These are phyloP conservation scores for Odontocolon sp. DNA, from an alignment of 2,888 invertebrate species.

Conservation along the genomic window DNA sequence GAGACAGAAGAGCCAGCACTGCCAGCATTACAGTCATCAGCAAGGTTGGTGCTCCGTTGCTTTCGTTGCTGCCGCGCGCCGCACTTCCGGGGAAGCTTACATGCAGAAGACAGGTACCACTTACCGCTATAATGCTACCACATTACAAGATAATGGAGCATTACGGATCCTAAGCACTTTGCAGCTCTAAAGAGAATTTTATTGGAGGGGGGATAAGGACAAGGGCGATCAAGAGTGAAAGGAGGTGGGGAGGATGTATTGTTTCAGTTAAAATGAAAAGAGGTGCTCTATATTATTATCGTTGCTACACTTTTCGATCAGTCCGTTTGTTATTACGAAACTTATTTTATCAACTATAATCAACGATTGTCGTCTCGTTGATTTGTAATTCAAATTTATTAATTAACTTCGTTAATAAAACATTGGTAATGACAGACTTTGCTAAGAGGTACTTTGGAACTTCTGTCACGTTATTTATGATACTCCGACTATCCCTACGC, in stretches of 20 bases:
- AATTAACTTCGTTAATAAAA: not conserved
- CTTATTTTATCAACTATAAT: no score
- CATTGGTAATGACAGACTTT: not conserved
- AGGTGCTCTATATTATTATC: not conserved
- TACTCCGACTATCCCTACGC: not conserved
- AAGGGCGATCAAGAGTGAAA: slow-evolving; percentile 1
- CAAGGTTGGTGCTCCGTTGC: slow-evolving; percentile 36
- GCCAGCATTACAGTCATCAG: slow-evolving; percentile 72
- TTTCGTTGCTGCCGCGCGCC: slow-evolving; percentile 42
- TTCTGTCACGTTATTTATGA: no score
- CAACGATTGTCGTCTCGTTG: no score
- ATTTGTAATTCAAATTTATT: no score
- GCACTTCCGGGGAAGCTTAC: slow-evolving; percentile 64
- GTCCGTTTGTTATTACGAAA: no score
- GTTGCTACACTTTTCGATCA: not conserved
- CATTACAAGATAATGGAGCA: slow-evolving; percentile 76
- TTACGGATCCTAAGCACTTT: slow-evolving; percentile 69
- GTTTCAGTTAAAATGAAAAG: not conserved
- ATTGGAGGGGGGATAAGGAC: slow-evolving; percentile 40
- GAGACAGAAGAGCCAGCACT: slow-evolving; percentile 47
- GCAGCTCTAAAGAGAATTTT: slow-evolving; percentile 63
- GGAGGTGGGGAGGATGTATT: not conserved
- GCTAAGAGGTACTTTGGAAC: not conserved
- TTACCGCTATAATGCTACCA: slow-evolving; percentile 75
- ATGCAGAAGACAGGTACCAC: slow-evolving; percentile 71